Conservation (phyloP, 2,888 invertebrate genomes). For the Hemistola chrysoprasaria region DNA sequence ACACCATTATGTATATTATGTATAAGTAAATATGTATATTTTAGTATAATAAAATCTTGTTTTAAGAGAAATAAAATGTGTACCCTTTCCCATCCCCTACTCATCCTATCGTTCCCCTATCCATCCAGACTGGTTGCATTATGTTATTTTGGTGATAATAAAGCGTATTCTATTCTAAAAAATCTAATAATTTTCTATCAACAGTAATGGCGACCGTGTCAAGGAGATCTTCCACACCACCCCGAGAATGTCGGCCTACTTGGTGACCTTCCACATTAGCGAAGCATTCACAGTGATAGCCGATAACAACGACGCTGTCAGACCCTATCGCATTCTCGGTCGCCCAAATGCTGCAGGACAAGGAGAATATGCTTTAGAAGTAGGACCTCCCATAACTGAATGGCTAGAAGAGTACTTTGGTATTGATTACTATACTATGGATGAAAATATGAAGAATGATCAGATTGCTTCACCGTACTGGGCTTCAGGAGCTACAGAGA, state of each 20-base stretch:
- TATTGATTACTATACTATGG: conserved; percentile 66
- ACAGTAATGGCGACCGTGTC: conserved; percentile 52
- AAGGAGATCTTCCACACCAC: conserved; percentile 79
- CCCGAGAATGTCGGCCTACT: conserved; percentile 91
- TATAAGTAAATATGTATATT: too few species aligned
- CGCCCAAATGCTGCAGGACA: conserved; percentile 62
- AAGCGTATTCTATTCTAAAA: too few species aligned
- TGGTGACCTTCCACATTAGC: conserved; percentile 87
- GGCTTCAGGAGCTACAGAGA: conserved; percentile 77
- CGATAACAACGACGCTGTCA: conserved; percentile 45
- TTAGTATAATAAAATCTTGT: too few species aligned
- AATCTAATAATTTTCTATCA: too few species aligned
- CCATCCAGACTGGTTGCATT: too few species aligned
- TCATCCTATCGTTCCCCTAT: too few species aligned
- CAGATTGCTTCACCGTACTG: conserved; percentile 72
- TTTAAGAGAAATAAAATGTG: too few species aligned
- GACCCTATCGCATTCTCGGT: conserved; percentile 65
- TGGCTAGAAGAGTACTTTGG: conserved; percentile 66
- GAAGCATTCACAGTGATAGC: conserved; percentile 66
- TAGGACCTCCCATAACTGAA: conserved; percentile 62
- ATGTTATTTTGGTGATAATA: too few species aligned
- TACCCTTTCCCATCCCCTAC: too few species aligned
- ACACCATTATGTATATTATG: too few species aligned
- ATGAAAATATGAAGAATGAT: conserved; percentile 63
- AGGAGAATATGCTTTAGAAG: conserved; percentile 66